Conservation (phyloP, 2,888 invertebrate species). For the Melikaiella ostensackeni region DNA sequence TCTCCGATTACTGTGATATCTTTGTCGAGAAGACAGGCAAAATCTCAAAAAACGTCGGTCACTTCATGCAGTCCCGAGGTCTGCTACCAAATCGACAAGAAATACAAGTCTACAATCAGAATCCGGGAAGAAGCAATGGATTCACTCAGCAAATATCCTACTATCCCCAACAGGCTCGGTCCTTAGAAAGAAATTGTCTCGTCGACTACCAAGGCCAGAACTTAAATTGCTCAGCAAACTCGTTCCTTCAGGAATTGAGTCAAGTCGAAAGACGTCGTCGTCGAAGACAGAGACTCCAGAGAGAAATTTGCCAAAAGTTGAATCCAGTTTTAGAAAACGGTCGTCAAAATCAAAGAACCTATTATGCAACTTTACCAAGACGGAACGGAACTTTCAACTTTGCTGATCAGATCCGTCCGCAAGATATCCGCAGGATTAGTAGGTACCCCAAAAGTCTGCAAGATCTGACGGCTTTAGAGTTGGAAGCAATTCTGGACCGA, state of each 20-base stretch:
- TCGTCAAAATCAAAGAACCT: constrained; percentile 44
- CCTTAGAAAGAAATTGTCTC: neutral
- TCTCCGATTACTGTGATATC: constrained; percentile 69
- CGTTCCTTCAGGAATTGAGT: constrained; percentile 1
- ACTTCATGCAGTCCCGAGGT: constrained; percentile 65
- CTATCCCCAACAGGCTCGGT: constrained; percentile 33
- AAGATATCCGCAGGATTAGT: constrained; percentile 57
- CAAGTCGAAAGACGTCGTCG: constrained; percentile 18
- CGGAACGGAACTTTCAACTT: constrained; percentile 61
- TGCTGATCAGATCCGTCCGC: constrained; percentile 59
- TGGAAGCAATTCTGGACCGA: constrained; percentile 69
- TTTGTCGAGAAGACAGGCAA: constrained; percentile 70
- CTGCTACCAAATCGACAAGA: constrained; percentile 43
- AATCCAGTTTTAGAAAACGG: constrained; percentile 14
- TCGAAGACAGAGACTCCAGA: constrained; percentile 4
- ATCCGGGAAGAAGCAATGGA: constrained; percentile 7
- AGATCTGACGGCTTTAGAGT: constrained; percentile 71
- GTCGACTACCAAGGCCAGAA: neutral
- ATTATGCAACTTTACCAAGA: constrained; percentile 67
- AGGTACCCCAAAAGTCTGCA: constrained; percentile 69
- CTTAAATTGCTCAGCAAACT: neutral
- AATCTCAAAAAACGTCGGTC: constrained; percentile 66
- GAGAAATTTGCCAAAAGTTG: constrained; percentile 39
- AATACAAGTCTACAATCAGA: constrained; percentile 4
- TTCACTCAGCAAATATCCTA: neutral